Evolutionary conservation across 2,888 invertebrate genomes (phyloP), one percentile per base, ranked within the genome.

Genomic region (Idaea dimidiata): DNA sequence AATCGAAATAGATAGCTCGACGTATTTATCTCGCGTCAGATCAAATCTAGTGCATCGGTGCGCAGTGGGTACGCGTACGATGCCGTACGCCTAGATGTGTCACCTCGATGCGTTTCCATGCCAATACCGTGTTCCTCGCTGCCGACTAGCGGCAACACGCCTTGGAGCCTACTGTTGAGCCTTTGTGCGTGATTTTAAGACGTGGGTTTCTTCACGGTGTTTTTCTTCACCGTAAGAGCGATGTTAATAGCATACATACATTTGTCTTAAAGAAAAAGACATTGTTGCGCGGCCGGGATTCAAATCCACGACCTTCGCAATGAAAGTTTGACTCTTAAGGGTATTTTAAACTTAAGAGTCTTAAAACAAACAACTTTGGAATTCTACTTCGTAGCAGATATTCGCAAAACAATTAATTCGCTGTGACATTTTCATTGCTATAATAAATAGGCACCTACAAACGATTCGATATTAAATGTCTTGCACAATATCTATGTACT

Each of bases 1-100:
- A 87, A 88, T 84, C 87, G 84, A 86, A 91, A 89, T 88, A 88
- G 89, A 90, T 88, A 87, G 88, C 82, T 83, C 86, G 80, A 71
- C 72, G 68, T 72, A 79, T 83, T 86, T 87, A 89, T 89, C 88
- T 80, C 76, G 83, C 79, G 88, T 88, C 89, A 82, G 81, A 86
- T 90, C 87, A 74, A 75, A 88, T 89, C 87, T 87, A 86, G 88
- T 83, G 87, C 88, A 82, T 78, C 83, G 84, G 82, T 81, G 82
- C 87, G 87, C 66, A 59, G 32, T 63, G 17, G 33, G 64, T 6
- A n/a, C 24, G 24, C 5, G 64, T 61, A 58, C 62, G 57, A 79
- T 84, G 83, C 80, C 32, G 64, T 61, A 58, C 62, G 54, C 80
- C 85, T 83, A 81, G 83, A 82, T 79, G 83, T 82, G 84, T 87